Percentiles rank a stretch among this genome's conserved stretches.
These are phyloP conservation scores for Rhodophaea formosa DNA, from an alignment of 2,888 invertebrate genomes.

Conservation along the genomic window DNA sequence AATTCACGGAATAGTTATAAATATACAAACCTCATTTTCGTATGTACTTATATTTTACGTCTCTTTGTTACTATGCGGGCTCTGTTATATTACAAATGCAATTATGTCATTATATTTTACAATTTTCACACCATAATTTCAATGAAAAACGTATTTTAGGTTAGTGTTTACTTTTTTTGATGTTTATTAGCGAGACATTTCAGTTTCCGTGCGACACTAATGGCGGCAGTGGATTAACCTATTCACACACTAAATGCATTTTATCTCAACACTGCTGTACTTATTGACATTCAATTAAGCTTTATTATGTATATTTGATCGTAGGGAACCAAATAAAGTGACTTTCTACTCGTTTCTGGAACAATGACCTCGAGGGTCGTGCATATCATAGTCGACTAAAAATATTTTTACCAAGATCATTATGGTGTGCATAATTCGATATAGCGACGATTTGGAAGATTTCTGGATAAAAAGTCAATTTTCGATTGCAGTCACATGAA, in stretches of 20 bases:
- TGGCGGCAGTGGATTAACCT: slow-evolving; percentile 81
- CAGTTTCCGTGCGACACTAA: slow-evolving; percentile 78
- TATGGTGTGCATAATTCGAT: slow-evolving; percentile 58
- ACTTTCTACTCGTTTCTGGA: slow-evolving; percentile 65
- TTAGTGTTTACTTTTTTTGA: slow-evolving; percentile 78
- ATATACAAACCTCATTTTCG: slow-evolving; percentile 71
- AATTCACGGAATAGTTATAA: slow-evolving; percentile 45
- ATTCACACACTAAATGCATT: slow-evolving; percentile 60
- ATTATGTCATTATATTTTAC: slow-evolving; percentile 29
- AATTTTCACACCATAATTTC: slow-evolving; percentile 29
- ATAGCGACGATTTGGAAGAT: slow-evolving; percentile 57
- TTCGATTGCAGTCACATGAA: slow-evolving; percentile 78
- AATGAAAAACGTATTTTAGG: slow-evolving; percentile 43
- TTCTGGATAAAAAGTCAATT: slow-evolving; percentile 68
- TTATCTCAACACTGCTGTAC: slow-evolving; percentile 42
- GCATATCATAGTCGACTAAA: slow-evolving; percentile 68
- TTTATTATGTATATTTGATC: slow-evolving; percentile 61
- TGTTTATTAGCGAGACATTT: slow-evolving; percentile 74
- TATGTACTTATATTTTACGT: slow-evolving; percentile 61
- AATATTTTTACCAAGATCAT: slow-evolving; percentile 69
- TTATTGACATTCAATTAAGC: slow-evolving; percentile 45
- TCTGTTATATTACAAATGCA: slow-evolving; percentile 33
- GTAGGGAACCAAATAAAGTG: slow-evolving; percentile 60
- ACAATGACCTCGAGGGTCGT: slow-evolving; percentile 76
- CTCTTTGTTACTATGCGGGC: slow-evolving; percentile 69